Conservation (phyloP, 2,797 vertebrate species). For the Xyrichtys novacula region DNA sequence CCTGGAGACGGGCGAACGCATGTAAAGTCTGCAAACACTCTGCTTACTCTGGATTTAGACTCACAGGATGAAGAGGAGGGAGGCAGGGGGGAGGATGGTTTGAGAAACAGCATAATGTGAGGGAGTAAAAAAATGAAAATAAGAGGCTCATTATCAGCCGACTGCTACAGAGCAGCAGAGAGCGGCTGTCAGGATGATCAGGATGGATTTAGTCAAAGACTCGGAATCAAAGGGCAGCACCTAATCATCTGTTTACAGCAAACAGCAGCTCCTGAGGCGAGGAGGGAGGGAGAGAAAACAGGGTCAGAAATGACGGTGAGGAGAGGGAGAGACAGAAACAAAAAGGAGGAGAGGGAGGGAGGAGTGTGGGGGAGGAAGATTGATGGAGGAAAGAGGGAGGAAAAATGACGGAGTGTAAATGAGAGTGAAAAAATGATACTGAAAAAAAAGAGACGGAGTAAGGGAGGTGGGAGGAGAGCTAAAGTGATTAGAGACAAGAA, state of each 20-base stretch:
- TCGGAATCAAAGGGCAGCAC: conserved; percentile 55
- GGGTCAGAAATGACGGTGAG: neutral
- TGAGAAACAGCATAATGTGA: conserved; percentile 44
- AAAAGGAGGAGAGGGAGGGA: neutral
- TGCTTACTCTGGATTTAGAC: conserved; percentile 24
- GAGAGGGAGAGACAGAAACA: neutral
- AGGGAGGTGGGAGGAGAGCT: neutral
- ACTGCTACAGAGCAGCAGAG: conserved; percentile 30
- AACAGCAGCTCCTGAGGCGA: conserved; percentile 14
- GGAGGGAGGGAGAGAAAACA: neutral
- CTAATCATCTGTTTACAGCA: conserved; percentile 58
- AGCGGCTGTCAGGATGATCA: conserved; percentile 47
- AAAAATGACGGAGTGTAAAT: neutral
- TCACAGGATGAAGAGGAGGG: neutral
- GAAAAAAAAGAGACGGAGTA: neutral
- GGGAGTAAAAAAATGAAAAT: conserved; percentile 2
- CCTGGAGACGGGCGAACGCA: conserved; percentile 40
- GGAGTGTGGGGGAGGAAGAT: neutral
- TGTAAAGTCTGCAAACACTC: conserved; percentile 48
- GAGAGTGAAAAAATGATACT: neutral
- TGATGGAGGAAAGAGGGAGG: neutral
- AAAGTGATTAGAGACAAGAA: too few species aligned
- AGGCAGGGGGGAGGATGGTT: conserved; percentile 13
- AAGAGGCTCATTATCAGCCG: conserved; percentile 55
- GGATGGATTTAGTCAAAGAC: conserved; percentile 55